Conservation (phyloP, 1,140 invertebrate species). For the Drosophila asahinai region DNA sequence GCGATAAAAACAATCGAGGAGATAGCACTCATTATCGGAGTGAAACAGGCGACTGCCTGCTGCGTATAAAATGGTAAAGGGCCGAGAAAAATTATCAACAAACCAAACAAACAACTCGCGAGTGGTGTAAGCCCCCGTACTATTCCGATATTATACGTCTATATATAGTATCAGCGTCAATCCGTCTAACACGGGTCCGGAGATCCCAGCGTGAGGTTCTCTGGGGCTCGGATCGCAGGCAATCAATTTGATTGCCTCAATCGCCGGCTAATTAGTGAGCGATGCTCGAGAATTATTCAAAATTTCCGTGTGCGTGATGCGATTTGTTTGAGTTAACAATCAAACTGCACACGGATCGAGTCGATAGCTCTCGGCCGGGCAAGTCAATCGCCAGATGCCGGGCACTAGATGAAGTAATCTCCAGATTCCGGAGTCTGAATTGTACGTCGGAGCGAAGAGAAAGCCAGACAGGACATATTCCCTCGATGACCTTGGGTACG, state of each 20-base stretch:
- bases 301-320: conserved; percentile 43
- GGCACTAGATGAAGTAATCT: conserved; percentile 64
- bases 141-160: conserved; percentile 52
- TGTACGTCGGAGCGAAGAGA: conserved; percentile 32
- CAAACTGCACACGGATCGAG: conserved; percentile 29
- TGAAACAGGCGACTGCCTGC: conserved; percentile 59
- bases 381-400: conserved; percentile 36
- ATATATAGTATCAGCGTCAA: conserved; percentile 74
- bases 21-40: conserved; percentile 73
- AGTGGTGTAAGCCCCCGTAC: conserved; percentile 34
- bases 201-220: conserved; percentile 57
- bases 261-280: conserved; percentile 77
- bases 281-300: conserved; percentile 59
- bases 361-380: conserved; percentile 10
- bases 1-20: conserved; percentile 57
- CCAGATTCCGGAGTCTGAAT: conserved; percentile 20
- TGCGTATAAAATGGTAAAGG: conserved; percentile 70
- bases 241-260: conserved; percentile 83
- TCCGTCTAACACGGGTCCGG: conserved; percentile 57
- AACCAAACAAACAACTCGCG: conserved; percentile 53
- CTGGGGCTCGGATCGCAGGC: conserved; percentile 37
- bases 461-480: conserved; percentile 27
- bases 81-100: conserved; percentile 78
- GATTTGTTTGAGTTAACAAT: conserved; percentile 60
- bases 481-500: conserved; percentile 62